Percentiles rank a stretch among this genome's conserved stretches.
These are phyloP conservation scores for Nebria brevicollis DNA, from an alignment of 2,888 invertebrate species.

Conservation along the genomic window DNA sequence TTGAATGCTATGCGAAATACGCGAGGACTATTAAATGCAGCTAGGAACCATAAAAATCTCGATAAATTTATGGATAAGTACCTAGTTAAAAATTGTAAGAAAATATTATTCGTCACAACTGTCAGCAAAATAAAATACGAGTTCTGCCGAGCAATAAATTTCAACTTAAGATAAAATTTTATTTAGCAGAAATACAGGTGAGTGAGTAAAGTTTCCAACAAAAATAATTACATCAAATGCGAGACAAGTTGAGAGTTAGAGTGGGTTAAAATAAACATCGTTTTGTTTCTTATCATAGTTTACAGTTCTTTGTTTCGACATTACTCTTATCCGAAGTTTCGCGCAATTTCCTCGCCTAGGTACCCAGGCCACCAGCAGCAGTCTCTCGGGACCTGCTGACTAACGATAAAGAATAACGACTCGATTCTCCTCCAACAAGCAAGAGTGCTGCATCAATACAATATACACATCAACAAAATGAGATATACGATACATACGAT, in stretches of 20 bases:
- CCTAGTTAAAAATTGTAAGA: not conserved
- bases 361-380: constrained; percentile 10
- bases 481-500: not conserved
- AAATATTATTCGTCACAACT: not conserved
- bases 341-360: constrained; percentile 37
- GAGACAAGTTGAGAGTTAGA: not conserved
- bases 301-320: constrained; percentile 45
- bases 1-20: too few species aligned
- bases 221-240: constrained; percentile 15
- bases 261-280: constrained; percentile 30
- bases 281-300: constrained; percentile 40
- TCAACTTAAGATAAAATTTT: not conserved
- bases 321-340: constrained; percentile 44
- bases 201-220: not conserved
- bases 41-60: not conserved
- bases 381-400: not conserved
- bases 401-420: constrained; percentile 21
- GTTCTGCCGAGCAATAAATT: not conserved
- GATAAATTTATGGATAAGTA: not conserved
- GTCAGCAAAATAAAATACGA: not conserved
- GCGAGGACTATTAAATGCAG: not conserved
- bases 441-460: not conserved
- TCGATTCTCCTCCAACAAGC: not conserved
- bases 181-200: not conserved
- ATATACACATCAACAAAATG: not conserved